Evolutionary conservation across 2,113 vertebrate genomes (phyloP), one percentile per base, ranked within the genome.

Genomic region (Mirza zaza): DNA sequence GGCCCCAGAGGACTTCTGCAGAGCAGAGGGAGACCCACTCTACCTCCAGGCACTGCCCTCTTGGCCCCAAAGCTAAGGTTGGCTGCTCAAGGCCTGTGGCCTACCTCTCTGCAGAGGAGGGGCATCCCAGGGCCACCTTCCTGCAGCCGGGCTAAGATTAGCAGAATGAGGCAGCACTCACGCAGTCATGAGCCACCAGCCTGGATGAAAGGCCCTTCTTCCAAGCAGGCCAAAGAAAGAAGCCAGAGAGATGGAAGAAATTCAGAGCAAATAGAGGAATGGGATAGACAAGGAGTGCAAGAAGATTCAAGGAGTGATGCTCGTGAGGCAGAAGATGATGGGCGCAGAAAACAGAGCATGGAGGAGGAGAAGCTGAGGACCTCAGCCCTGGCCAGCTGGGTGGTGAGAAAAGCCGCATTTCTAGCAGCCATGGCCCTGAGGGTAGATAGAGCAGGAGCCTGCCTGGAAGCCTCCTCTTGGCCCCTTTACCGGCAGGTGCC

Each of bases 191-290:
- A 87, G 68, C 84, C 71, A 50, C 73, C 63, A 32, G 82, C 67
- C 71, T 59, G 36, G 90, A 71, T 65, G 90, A 91, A 77, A 90
- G 52, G 83, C 92, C 94, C 79, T 86, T 86, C 76, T 91, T 94
- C 75, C 0, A 5, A 87, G 81, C 0, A 1, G 70, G 55, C 93
- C 90, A 87, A 96, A 94, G 97, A 96, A 89, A 90, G 94, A 96
- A 96, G 94, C 67, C 21, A 0, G 85, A 95, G 89, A 97, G 94
- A 97, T 94, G 87, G 79, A 96, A 67, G 93, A 86, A 88, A 81
- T 61, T 85, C 95, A 96, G 90, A 94, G 89, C 73, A 90, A 82
- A 65, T 23, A 9, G 87, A 95, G 80, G 63, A 45, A 95, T 95
- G 97, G 79, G 88, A 95, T 87, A 95, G 96, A 95, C 61, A 82